A percentile compares a stretch with the other conserved stretches of the same genome.
phyloP scores from a whole-genome alignment of 30 jellyfish, hydroid and myxozoan genomes.

The Cassiopea andromeda region DNA sequence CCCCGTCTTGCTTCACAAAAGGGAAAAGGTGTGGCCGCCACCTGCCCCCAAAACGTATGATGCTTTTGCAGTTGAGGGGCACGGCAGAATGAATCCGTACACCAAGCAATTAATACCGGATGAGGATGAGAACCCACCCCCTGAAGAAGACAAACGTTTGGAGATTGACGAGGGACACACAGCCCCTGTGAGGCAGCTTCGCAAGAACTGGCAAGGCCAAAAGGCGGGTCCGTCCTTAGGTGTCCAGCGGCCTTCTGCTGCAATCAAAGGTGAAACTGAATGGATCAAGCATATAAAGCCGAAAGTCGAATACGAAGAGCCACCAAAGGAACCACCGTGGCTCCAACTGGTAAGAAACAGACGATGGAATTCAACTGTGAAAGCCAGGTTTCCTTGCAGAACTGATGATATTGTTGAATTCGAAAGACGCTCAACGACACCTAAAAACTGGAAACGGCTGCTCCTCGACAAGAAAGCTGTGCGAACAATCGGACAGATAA shows the following conservation, averaged over 20 bases:
- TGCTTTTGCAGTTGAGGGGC: constrained; percentile 93
- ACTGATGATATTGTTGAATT: constrained; percentile 81
- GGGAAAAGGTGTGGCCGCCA: constrained; percentile 76
- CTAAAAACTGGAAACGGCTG: constrained; percentile 92
- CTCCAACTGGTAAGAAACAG: constrained; percentile 87
- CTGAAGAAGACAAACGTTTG: constrained; percentile 55
- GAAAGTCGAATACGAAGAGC: constrained; percentile 83
- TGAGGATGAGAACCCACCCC: constrained; percentile 67
- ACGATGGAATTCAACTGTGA: constrained; percentile 95
- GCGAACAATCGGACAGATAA: constrained; percentile 82
- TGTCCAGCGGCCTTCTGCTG: constrained; percentile 75
- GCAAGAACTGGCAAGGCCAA: constrained; percentile 60
- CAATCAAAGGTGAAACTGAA: constrained; percentile 63
- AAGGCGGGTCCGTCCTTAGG: constrained; percentile 79
- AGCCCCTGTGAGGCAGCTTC: constrained; percentile 78
- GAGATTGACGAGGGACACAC: constrained; percentile 88
- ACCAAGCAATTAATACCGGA: constrained; percentile 65
- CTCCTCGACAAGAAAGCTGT: constrained; percentile 87
- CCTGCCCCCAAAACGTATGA: constrained; percentile 85
- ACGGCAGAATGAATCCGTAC: constrained; percentile 85
- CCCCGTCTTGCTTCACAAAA: constrained; percentile 43
- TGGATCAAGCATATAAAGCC: constrained; percentile 95
- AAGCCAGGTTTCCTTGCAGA: constrained; percentile 93
- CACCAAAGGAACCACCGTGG: constrained; percentile 95
- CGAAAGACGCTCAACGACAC: constrained; percentile 97